phyloP scores from a whole-genome alignment of 2,797 vertebrate species.

The Agapornis canus region DNA sequence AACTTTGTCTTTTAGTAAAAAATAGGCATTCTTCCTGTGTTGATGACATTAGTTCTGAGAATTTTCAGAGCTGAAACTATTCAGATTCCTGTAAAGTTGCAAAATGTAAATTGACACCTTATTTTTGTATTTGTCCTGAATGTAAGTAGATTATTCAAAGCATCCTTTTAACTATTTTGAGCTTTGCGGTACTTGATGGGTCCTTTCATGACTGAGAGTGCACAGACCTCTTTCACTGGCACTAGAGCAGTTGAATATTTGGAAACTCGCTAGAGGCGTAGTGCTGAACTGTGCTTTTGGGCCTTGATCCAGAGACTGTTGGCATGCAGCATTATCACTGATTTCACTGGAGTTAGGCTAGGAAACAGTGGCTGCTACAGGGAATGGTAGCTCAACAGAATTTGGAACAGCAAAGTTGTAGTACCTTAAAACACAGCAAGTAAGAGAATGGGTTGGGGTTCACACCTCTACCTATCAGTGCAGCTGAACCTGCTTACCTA shows the following conservation, averaged over 20 bases:
- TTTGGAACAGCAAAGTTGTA: neutral
- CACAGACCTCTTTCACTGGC: neutral
- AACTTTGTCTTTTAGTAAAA: neutral
- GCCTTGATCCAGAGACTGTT: neutral
- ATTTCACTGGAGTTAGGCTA: neutral
- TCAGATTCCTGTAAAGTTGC: neutral
- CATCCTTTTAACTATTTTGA: neutral
- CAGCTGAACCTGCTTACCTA: neutral
- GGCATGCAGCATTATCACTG: neutral
- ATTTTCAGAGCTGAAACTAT: neutral
- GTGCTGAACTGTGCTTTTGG: neutral
- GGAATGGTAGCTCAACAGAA: neutral
- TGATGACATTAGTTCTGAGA: neutral
- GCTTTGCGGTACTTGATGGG: neutral
- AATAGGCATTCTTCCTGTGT: neutral
- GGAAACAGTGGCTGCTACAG: neutral
- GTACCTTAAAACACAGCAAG: neutral
- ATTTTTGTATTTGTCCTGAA: neutral
- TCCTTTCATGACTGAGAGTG: neutral
- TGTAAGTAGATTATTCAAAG: neutral
- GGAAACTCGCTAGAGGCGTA: neutral
- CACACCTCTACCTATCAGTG: neutral
- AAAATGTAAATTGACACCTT: neutral
- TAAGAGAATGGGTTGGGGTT: neutral
- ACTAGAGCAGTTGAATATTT: neutral